phyloP scores from a whole-genome alignment of 1,140 invertebrate genomes.

The Eufriesea mexicana region DNA sequence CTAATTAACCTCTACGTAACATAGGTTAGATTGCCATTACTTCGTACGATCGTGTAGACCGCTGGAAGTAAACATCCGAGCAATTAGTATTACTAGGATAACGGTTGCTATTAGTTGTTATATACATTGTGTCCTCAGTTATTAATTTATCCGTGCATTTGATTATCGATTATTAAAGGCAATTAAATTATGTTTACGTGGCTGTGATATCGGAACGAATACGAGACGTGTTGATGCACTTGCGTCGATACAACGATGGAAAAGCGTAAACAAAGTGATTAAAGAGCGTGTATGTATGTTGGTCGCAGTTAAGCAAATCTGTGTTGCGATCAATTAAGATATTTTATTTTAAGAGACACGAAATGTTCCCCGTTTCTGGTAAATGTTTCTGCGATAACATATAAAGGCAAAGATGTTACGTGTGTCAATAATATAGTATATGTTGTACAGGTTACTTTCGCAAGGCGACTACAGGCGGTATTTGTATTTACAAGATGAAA shows the following conservation, averaged over 20 bases:
- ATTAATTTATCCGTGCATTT: neutral
- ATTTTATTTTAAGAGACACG: neutral
- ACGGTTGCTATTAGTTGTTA: neutral
- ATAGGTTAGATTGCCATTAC: too few relatives aligned
- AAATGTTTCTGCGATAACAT: too few relatives aligned
- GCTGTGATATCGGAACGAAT: neutral
- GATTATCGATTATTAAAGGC: neutral
- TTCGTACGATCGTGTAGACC: too few relatives aligned
- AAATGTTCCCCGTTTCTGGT: neutral
- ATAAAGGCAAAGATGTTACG: too few relatives aligned
- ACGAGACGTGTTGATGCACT: neutral
- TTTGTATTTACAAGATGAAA: too few relatives aligned
- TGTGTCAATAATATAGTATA: too few relatives aligned
- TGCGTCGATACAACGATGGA: neutral
- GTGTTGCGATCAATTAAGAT: neutral
- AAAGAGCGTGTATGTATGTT: neutral
- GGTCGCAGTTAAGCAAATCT: neutral
- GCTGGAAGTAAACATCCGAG: neutral
- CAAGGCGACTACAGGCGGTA: too few relatives aligned
- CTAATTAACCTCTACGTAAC: neutral
- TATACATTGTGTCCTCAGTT: neutral
- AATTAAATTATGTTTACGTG: neutral
- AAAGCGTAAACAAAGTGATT: neutral
- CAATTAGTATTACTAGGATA: neutral
- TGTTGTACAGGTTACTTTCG: too few relatives aligned